Evolutionary conservation across 2,113 vertebrate species (phyloP), one percentile per base, ranked within the genome.

Genomic region (Oreochromis aureus): DNA sequence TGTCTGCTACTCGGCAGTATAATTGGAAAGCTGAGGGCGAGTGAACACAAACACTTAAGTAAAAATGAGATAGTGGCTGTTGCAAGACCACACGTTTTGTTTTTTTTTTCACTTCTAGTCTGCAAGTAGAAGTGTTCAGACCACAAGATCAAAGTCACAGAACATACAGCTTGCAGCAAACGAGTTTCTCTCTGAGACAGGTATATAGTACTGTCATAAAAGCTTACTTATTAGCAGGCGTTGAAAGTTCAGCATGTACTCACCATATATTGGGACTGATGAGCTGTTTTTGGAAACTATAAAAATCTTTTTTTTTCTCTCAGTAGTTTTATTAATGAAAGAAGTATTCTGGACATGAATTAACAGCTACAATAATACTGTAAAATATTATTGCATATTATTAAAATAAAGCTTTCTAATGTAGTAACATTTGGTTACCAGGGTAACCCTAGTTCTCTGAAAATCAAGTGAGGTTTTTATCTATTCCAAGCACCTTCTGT

Each of bases 91-190:
- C 66, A 55, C 5, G 6, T 81, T 63, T 59, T 27, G 0, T 36
- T 19, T 19, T 30, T 2, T 59, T 34, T 73, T 80, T 66, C 12
- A 58, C 44, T 18, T 18, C 1, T 53, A 34, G 76, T 24, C 32
- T 44, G 12, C 58, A 32, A 73, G 10, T 58, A 59, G 6, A 12
- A 13, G 6, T 41, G 48, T 84, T 24, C 39, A 69, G 41, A 83
- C 55, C 91, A 71, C 63, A 82, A 80, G 6, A 87, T 90, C 59
- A 86, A 59, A 91, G 66, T n/a, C n/a, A 78, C 73, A 53, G 46
- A 34, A 78, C 27, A 27, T 82, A 24, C n/a, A 84, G 22, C 19
- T 10, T 13, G 32, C 5, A 79, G 81, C 27, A 19, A 71, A 24
- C 59, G 1, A 15, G 56, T 61, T 82, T 30, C 18, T 82, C 71